Conservation (phyloP, 2,797 vertebrate species). For the Acipenser oxyrinchus region DNA sequence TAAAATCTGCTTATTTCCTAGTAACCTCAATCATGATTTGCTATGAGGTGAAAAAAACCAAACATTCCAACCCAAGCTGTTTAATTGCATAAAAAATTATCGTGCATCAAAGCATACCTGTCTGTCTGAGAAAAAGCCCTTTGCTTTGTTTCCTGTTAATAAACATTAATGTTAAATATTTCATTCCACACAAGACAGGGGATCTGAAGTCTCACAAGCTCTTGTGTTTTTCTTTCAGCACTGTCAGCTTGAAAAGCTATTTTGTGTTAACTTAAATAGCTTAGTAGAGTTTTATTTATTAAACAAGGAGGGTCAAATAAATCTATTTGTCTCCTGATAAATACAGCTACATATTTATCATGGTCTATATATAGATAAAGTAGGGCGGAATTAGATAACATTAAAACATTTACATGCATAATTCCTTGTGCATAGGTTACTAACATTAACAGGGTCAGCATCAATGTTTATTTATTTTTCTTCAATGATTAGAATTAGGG, state of each 20-base stretch:
- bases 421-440: too few relatives aligned
- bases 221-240: slow-evolving; percentile 44
- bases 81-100: not conserved
- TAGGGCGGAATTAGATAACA: too few relatives aligned
- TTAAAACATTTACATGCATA: too few relatives aligned
- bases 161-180: slow-evolving; percentile 70
- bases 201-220: slow-evolving; percentile 47
- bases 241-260: slow-evolving; percentile 41
- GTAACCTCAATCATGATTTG: too few relatives aligned
- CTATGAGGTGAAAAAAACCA: not conserved
- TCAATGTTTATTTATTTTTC: too few relatives aligned
- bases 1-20: too few relatives aligned
- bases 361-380: too few relatives aligned
- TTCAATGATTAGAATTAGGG: too few relatives aligned
- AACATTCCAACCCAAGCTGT: too few relatives aligned
- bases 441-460: too few relatives aligned
- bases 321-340: slow-evolving; percentile 20
- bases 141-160: slow-evolving; percentile 68
- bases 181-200: slow-evolving; percentile 41
- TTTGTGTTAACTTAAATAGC: slow-evolving; percentile 51
- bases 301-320: slow-evolving; percentile 45
- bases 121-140: slow-evolving; percentile 66
- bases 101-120: slow-evolving; percentile 58
- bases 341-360: slow-evolving; percentile 9
- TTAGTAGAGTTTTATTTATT: slow-evolving; percentile 60